Conservation (phyloP, 2,797 vertebrate genomes). For the Aeoliscus strigatus region DNA sequence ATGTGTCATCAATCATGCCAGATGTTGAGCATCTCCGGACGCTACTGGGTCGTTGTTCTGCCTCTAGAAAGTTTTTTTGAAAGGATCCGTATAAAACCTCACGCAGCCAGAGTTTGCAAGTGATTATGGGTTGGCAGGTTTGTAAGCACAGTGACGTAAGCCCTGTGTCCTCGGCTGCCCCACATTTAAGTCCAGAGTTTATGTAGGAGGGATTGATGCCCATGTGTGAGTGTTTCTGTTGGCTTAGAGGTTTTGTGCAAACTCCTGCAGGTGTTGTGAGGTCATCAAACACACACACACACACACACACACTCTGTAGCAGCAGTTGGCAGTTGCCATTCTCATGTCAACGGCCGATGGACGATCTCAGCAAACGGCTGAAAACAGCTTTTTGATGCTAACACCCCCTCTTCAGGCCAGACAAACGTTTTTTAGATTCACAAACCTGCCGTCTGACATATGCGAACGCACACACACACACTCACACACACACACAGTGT, state of each 20-base stretch:
- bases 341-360: constrained; percentile 2
- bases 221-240: constrained; percentile 7
- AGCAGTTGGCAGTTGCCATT: constrained; percentile 11
- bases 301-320: constrained; percentile 4
- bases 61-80: no score
- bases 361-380: not conserved
- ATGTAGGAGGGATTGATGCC: constrained; percentile 11
- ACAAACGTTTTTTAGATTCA: no score
- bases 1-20: no score
- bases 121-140: not conserved
- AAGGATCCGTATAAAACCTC: no score
- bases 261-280: constrained; percentile 28
- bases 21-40: no score
- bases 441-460: constrained; percentile 11
- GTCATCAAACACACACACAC: constrained; percentile 3
- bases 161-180: constrained; percentile 2
- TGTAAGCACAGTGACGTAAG: not conserved
- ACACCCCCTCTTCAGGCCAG: no score
- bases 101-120: no score
- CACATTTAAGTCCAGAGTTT: constrained; percentile 8
- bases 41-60: no score
- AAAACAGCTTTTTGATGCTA: no score
- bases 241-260: constrained; percentile 13
- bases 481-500: constrained; percentile 7
- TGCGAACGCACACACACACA: constrained; percentile 19